Conservation (phyloP, 1,140 invertebrate genomes). For the Formica selysi region DNA sequence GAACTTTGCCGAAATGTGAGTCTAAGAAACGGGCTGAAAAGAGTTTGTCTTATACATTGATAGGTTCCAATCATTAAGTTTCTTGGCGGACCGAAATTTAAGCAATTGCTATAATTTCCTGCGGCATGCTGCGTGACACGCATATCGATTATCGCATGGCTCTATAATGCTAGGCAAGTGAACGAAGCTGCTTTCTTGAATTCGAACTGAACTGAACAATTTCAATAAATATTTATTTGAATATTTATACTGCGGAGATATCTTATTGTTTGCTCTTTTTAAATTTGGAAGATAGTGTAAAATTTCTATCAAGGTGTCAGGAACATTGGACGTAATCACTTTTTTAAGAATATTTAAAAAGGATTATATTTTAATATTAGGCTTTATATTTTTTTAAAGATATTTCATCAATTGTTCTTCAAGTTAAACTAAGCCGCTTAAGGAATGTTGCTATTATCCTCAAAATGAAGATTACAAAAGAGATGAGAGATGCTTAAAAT, state of each 20-base stretch:
- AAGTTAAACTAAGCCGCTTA: neutral
- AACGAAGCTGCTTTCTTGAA: neutral
- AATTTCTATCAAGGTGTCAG: neutral
- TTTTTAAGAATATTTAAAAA: conserved; percentile 9
- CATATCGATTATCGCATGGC: conserved; percentile 2
- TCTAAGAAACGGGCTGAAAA: conserved; percentile 6
- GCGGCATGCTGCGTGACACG: neutral
- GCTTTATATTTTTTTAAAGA: neutral
- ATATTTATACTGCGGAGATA: neutral
- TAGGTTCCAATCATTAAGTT: conserved; percentile 22
- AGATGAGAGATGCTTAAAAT: conserved; percentile 17
- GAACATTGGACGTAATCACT: conserved; percentile 4
- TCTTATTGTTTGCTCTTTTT: neutral
- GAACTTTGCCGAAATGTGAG: neutral
- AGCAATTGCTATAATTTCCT: neutral
- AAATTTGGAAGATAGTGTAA: too few species aligned
- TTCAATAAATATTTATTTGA: neutral
- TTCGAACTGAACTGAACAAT: neutral
- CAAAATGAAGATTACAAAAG: neutral
- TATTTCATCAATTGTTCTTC: conserved; percentile 12
- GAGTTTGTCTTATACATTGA: neutral
- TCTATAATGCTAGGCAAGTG: neutral
- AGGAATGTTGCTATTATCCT: neutral
- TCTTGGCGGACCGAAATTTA: neutral
- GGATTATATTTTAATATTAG: neutral